phyloP scores from a whole-genome alignment of 2,113 vertebrate species.

The Heloderma charlesbogerti region DNA sequence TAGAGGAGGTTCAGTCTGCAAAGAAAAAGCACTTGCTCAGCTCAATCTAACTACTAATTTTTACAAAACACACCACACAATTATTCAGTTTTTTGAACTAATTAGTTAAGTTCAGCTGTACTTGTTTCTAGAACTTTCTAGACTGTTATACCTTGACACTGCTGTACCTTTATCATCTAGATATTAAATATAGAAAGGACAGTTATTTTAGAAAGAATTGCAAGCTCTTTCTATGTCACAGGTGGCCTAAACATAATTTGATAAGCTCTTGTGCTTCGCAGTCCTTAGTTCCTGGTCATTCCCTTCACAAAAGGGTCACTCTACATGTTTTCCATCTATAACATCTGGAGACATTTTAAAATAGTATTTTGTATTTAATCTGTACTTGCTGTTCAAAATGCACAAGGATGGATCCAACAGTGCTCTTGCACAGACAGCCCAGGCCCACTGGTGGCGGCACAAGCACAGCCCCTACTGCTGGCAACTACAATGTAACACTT shows the following conservation, averaged over 20 bases:
- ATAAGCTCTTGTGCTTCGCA: not conserved
- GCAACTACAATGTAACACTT: no score
- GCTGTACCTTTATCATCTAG: not conserved
- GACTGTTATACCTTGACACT: not conserved
- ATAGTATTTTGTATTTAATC: not conserved
- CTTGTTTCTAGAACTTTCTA: not conserved
- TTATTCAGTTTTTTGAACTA: not conserved
- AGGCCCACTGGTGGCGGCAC: no score
- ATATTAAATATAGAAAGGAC: not conserved
- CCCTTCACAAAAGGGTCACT: not conserved
- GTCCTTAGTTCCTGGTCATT: not conserved
- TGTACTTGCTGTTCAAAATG: not conserved
- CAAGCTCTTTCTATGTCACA: not conserved
- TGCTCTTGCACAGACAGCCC: no score
- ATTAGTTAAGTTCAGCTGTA: not conserved
- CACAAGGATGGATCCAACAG: no score
- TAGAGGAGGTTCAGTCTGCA: constrained; percentile 95
- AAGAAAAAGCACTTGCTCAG: constrained; percentile 13
- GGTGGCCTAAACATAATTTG: not conserved
- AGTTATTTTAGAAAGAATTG: not conserved
- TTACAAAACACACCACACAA: not conserved
- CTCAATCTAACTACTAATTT: not conserved
- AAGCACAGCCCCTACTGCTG: no score
- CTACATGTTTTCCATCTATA: not conserved
- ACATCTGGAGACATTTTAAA: not conserved